phyloP scores from a whole-genome alignment of 2,888 invertebrate species.

The Hipparchia semele region DNA sequence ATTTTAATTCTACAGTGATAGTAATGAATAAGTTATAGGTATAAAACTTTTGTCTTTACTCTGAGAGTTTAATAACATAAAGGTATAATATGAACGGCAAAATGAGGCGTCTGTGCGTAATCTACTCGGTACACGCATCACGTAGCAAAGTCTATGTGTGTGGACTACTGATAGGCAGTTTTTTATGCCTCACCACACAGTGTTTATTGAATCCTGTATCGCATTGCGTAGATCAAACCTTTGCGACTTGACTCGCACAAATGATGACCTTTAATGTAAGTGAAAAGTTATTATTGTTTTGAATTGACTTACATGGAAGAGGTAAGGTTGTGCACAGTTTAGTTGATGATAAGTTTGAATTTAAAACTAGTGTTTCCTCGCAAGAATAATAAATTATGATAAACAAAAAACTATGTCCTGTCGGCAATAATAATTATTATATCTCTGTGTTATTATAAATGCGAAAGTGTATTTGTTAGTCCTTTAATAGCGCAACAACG shows the following conservation, averaged over 20 bases:
- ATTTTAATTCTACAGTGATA: too few species aligned
- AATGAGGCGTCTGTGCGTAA: constrained; percentile 53
- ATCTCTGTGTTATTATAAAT: too few species aligned
- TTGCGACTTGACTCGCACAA: constrained; percentile 50
- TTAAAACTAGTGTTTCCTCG: too few species aligned
- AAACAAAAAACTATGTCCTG: too few species aligned
- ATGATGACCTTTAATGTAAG: constrained; percentile 40
- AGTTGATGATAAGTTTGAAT: too few species aligned
- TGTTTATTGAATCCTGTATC: constrained; percentile 78
- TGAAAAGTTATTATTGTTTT: constrained; percentile 21
- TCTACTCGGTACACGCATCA: constrained; percentile 62
- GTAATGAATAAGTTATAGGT: neutral
- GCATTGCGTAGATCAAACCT: constrained; percentile 63
- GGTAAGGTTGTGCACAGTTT: too few species aligned
- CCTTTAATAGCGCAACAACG: too few species aligned
- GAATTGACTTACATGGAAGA: neutral
- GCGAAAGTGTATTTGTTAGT: too few species aligned
- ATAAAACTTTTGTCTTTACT: constrained; percentile 14
- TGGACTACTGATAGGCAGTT: constrained; percentile 66
- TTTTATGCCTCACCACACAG: constrained; percentile 72
- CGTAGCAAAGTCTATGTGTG: constrained; percentile 62
- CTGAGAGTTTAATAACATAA: constrained; percentile 32
- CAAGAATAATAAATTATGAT: too few species aligned
- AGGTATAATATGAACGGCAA: constrained; percentile 16
- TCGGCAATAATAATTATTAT: too few species aligned